Percentiles rank a stretch among this genome's conserved stretches.
Evolutionary conservation across 1,140 invertebrate species (phyloP).

Genomic region (Ooceraea biroi): DNA sequence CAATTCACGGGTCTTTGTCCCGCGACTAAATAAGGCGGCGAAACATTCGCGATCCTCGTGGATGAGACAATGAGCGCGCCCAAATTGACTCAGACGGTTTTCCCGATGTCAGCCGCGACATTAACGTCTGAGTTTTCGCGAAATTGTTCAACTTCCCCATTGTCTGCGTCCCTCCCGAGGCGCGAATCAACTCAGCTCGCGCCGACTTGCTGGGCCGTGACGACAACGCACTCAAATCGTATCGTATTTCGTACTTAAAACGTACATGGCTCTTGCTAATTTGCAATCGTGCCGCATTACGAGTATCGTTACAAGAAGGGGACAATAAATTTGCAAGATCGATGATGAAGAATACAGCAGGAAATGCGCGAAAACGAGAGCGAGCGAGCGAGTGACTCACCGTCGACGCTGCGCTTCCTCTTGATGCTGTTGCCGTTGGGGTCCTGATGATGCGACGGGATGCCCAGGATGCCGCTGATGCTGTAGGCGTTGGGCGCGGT

Average conservation of each 20-base stretch:
- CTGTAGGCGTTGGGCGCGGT: constrained; percentile 90
- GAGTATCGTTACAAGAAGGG: no score
- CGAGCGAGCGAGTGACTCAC: constrained; percentile 82
- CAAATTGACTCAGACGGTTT: constrained; percentile 27
- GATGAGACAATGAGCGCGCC: constrained; percentile 8
- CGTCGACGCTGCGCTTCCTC: constrained; percentile 90
- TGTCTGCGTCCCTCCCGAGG: not conserved
- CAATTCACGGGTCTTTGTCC: not conserved
- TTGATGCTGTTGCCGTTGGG: constrained; percentile 91
- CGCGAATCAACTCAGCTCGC: constrained; percentile 33
- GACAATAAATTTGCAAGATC: no score
- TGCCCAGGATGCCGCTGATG: constrained; percentile 98
- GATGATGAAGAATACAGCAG: no score
- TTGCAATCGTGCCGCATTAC: not conserved
- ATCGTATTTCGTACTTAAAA: constrained; percentile 62
- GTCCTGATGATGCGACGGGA: constrained; percentile 91
- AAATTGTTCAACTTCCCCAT: constrained; percentile 59
- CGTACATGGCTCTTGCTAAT: constrained; percentile 48
- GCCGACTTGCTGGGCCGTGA: constrained; percentile 54
- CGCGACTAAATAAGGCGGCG: constrained; percentile 20
- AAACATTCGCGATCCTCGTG: constrained; percentile 31
- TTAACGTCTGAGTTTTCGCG: constrained; percentile 26
- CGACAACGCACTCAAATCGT: constrained; percentile 38
- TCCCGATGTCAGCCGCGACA: constrained; percentile 6
- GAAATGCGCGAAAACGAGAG: no score